Conservation (phyloP, 2,888 invertebrate genomes). For the Drosophila sordidula region DNA sequence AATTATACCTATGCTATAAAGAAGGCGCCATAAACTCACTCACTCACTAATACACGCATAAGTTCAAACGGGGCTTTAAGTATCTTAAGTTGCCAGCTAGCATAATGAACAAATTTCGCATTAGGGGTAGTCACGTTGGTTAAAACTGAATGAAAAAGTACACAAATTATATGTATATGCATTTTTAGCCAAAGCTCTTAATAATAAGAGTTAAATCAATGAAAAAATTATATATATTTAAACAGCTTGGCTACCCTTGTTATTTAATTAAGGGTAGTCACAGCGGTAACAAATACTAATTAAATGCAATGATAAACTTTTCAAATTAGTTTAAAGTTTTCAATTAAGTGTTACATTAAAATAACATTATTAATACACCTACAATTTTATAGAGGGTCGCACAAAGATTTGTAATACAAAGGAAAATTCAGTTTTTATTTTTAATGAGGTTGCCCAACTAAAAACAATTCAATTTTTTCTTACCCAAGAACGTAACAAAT, state of each 20-base stretch:
- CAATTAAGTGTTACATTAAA: no score
- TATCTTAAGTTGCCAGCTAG: slow-evolving; percentile 78
- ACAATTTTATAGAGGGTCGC: neutral
- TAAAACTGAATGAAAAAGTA: no score
- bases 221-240: neutral
- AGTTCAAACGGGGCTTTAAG: slow-evolving; percentile 77
- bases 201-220: no score
- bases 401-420: neutral
- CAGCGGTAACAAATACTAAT: neutral
- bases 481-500: neutral
- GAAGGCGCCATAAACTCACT: slow-evolving; percentile 58
- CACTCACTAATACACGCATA: slow-evolving; percentile 72
- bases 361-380: slow-evolving; percentile 11
- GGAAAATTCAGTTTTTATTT: no score
- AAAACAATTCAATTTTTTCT: neutral
- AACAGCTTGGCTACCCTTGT: slow-evolving; percentile 15
- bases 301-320: neutral
- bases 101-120: slow-evolving; percentile 55
- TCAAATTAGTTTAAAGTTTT: neutral
- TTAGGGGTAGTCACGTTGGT: slow-evolving; percentile 30
- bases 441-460: no score
- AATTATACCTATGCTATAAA: slow-evolving; percentile 66
- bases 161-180: no score
- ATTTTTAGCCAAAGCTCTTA: no score
- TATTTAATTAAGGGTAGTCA: slow-evolving; percentile 8